These are phyloP conservation scores for Cacatua alba DNA, from an alignment of 2,113 vertebrate genomes.

Conservation along the genomic window DNA sequence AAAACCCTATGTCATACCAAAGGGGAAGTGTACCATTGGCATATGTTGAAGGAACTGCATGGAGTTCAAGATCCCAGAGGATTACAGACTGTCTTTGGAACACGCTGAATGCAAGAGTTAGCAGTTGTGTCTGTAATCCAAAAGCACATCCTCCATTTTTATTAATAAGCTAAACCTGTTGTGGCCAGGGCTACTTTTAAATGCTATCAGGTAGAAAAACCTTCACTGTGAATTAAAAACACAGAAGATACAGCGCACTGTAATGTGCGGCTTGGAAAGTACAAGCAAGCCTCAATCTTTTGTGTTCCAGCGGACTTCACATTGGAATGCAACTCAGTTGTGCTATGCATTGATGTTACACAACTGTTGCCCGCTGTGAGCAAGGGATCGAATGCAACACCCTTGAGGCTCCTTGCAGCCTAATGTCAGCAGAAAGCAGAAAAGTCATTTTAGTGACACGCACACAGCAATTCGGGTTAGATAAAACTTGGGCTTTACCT, in stretches of 20 bases:
- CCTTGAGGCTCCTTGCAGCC: neutral
- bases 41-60: neutral
- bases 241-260: neutral
- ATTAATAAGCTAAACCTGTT: neutral
- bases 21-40: neutral
- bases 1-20: accelerated
- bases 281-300: neutral
- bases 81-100: neutral
- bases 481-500: slow-evolving; percentile 73
- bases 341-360: neutral
- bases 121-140: neutral
- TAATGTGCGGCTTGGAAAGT: neutral
- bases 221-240: neutral
- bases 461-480: neutral
- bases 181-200: neutral
- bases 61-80: neutral
- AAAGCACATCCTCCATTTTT: neutral
- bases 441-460: accelerated
- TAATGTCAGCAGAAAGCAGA: neutral
- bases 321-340: neutral
- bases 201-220: neutral
- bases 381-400: neutral
- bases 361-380: neutral
- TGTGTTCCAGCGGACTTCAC: neutral
- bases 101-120: neutral